A percentile compares a stretch with the other conserved stretches of the same genome.
Evolutionary conservation across 2,113 vertebrate species (phyloP).

Genomic region (Pelecanoides urinatrix): DNA sequence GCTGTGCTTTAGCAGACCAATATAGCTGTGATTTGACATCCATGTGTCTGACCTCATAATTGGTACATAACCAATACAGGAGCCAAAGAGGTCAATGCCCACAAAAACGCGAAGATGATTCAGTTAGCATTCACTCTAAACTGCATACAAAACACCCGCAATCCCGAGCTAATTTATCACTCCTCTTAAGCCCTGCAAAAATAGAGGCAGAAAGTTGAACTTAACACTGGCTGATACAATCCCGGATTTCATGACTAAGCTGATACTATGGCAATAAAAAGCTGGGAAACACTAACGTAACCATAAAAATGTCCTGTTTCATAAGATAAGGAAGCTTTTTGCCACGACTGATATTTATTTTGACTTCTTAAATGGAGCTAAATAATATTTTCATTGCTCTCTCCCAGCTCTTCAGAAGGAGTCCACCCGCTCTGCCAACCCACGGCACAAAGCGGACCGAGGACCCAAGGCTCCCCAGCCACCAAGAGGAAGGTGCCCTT

Average conservation of each 20-base stretch:
- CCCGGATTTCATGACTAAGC: neutral
- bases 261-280: neutral
- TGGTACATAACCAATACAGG: neutral
- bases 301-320: neutral
- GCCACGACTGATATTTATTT: neutral
- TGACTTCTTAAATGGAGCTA: neutral
- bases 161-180: neutral
- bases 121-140: neutral
- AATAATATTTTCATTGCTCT: neutral
- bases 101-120: neutral
- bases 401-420: neutral
- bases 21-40: neutral
- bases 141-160: neutral
- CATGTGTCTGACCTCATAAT: neutral
- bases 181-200: neutral
- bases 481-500: conserved; percentile 65
- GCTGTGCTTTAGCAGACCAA: neutral
- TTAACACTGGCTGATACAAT: neutral
- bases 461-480: neutral
- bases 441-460: neutral
- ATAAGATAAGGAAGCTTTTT: neutral
- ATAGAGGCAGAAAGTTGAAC: neutral
- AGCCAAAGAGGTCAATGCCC: neutral
- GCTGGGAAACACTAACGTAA: neutral
- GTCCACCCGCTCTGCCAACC: neutral